Evolutionary conservation across 2,888 invertebrate genomes (phyloP).

Genomic region (Clostera curtula): DNA sequence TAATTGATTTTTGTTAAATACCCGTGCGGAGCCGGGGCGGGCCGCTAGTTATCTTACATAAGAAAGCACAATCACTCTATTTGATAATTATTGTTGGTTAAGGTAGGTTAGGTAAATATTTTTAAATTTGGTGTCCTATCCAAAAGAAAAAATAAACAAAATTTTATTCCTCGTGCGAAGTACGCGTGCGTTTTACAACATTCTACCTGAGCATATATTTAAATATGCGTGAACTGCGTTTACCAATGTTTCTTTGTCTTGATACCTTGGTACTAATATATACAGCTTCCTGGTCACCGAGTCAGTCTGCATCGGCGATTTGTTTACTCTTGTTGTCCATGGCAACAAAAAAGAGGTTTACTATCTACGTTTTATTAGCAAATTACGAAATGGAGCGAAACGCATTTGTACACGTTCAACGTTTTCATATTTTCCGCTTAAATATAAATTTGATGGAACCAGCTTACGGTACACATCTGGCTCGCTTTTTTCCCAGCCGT

Average conservation of each 20-base stretch:
- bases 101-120: too few species aligned
- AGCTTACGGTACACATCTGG: too few species aligned
- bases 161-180: conserved; percentile 10
- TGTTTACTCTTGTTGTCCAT: neutral
- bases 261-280: conserved; percentile 41
- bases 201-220: conserved; percentile 58
- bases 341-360: too few species aligned
- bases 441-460: neutral
- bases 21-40: too few species aligned
- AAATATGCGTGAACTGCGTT: conserved; percentile 61
- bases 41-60: too few species aligned
- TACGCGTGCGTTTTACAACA: conserved; percentile 36
- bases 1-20: too few species aligned
- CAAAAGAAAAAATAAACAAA: conserved; percentile 8
- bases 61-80: too few species aligned
- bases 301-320: conserved; percentile 22
- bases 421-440: conserved; percentile 12
- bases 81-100: too few species aligned
- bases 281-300: conserved; percentile 43
- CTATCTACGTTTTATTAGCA: neutral
- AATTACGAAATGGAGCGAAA: conserved; percentile 16
- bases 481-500: too few species aligned
- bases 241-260: conserved; percentile 52
- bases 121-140: conserved; percentile 16
- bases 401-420: conserved; percentile 8